Conservation (phyloP, 2,797 vertebrate genomes). For the Lithobates sylvaticus region DNA sequence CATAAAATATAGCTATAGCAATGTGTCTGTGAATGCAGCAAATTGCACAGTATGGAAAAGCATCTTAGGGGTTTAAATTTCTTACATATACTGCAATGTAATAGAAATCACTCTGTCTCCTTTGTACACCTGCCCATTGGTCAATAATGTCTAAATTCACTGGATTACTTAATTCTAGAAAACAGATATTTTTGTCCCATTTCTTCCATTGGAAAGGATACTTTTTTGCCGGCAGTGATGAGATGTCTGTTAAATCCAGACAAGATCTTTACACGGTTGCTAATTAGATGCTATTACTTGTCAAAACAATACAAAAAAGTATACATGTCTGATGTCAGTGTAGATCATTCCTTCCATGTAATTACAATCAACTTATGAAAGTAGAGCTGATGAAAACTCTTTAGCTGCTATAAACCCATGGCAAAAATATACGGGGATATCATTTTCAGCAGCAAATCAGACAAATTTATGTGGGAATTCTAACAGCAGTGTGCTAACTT, state of each 20-base stretch:
- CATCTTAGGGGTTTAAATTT: background rate
- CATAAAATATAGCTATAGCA: too few species aligned
- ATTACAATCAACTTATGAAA: constrained; percentile 55
- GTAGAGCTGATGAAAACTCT: constrained; percentile 41
- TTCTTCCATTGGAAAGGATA: constrained; percentile 5
- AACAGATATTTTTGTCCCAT: constrained; percentile 11
- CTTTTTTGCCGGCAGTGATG: constrained; percentile 12
- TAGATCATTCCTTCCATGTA: constrained; percentile 45
- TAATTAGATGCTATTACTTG: constrained; percentile 41
- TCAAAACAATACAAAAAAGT: constrained; percentile 42
- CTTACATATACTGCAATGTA: background rate
- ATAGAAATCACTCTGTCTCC: background rate
- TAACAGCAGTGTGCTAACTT: background rate
- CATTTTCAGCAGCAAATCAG: background rate
- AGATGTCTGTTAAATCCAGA: constrained; percentile 21
- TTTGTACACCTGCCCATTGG: background rate
- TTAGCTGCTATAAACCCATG: constrained; percentile 22
- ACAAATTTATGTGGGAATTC: background rate
- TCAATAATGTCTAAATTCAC: constrained; percentile 17
- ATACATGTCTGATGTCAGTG: constrained; percentile 38
- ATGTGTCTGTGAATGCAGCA: too few species aligned
- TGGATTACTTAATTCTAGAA: constrained; percentile 13
- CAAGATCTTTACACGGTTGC: constrained; percentile 11
- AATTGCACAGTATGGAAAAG: too few species aligned
- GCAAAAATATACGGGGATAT: constrained; percentile 24